Base-by-base conservation (phyloP, 2,888 invertebrate species). In the Myopa tessellatipennis region DNA sequence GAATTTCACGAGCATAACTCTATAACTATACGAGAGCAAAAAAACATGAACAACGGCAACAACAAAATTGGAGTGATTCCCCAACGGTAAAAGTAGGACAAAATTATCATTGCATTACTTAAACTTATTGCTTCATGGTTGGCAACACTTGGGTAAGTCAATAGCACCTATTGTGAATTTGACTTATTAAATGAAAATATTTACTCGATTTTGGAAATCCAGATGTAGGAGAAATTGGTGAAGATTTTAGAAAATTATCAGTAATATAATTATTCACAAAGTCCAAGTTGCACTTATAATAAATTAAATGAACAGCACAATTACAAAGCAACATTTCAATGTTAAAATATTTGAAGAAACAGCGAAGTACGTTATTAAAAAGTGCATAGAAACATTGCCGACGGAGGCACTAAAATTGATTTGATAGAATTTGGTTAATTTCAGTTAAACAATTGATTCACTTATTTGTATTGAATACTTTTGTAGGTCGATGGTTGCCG, bases 301-400 rank as follows among this genome's bases (percentile, higher is more conserved):
- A 36, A 36, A 55, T 52, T 76, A 61, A 65, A 70, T 70, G 61
- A 76, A 70, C 61, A 16, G 8, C 50, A 38, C 14, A n/a, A 45
- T 50, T 50, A 16, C 34, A 70, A 75, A 77, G 69, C 55, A 76
- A 58, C 74, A 26, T 40, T 63, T 75, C 76, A 74, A 87, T 87
- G 87, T 78, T 87, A 36, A 87, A 86, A 79, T 87, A 87, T 82
- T 85, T 87, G 50, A 87, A 85, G 74, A 85, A 83, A 81, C 87
- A 86, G 79, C 84, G 84, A 78, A 84, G 87, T 87, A 83, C 84
- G 84, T 58, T 4, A 65, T 7, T 16, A 50, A 60, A 61, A 77
- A 65, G 7, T n/a, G 3, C n/a, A 52, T 18, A 40, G 16, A 26
- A 26, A 26, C 26, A 26, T 61, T 26, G 34, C 58, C 38, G 55